A percentile compares a stretch with the other conserved stretches of the same genome.
These are phyloP conservation scores for Columba janthina DNA, from an alignment of 2,113 vertebrate genomes.

Conservation along the genomic window DNA sequence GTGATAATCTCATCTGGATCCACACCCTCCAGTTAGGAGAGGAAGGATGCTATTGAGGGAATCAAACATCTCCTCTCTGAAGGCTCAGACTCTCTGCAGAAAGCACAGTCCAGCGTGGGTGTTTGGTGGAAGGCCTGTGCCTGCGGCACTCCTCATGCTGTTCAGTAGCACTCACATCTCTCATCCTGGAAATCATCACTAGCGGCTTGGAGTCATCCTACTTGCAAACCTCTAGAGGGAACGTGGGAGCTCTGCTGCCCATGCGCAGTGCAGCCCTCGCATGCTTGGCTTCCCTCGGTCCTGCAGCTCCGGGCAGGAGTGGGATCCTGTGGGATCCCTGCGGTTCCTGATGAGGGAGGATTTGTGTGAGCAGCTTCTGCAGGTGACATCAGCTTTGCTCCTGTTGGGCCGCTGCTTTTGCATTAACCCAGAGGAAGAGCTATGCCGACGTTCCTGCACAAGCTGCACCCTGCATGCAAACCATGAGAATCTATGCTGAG, in stretches of 20 bases:
- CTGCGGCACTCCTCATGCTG: background rate
- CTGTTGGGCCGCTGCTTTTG: background rate
- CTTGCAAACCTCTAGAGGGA: background rate
- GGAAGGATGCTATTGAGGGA: background rate
- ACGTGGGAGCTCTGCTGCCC: background rate
- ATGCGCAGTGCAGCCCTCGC: background rate
- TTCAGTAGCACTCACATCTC: constrained; percentile 2
- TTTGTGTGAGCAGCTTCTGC: background rate
- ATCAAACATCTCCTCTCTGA: background rate
- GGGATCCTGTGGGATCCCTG: background rate
- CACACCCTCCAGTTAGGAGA: background rate
- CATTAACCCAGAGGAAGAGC: background rate
- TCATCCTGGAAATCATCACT: constrained; percentile 30
- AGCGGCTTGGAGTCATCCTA: constrained; percentile 19
- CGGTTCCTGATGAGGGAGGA: background rate
- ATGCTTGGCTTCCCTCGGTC: background rate
- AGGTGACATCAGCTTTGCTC: background rate
- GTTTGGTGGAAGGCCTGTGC: background rate
- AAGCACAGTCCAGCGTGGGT: background rate
- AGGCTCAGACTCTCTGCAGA: background rate
- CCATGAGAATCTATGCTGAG: background rate
- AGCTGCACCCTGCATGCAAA: background rate
- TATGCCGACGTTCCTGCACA: accelerated
- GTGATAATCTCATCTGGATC: background rate
- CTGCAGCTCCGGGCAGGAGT: background rate